Percentiles rank a stretch among this genome's conserved stretches.
These are phyloP conservation scores for Caradrina clavipalpis DNA, from an alignment of 2,888 invertebrate genomes.

Conservation along the genomic window DNA sequence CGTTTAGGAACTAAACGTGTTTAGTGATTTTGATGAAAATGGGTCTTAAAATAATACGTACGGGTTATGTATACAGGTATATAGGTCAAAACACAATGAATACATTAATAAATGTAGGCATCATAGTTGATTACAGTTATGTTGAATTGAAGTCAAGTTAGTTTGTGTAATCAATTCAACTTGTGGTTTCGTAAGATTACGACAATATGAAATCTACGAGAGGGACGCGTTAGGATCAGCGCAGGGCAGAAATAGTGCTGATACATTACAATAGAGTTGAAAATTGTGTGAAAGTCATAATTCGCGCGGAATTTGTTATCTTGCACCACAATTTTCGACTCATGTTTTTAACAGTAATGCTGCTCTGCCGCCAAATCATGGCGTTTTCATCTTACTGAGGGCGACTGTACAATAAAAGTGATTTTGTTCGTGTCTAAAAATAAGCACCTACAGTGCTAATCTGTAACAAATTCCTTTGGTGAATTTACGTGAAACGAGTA, in stretches of 20 bases:
- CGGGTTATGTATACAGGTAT: slow-evolving; percentile 7
- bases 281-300: no score
- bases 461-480: background rate
- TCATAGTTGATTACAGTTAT: slow-evolving; percentile 1
- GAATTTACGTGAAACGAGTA: background rate
- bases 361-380: no score
- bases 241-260: no score
- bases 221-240: no score
- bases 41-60: slow-evolving; percentile 9
- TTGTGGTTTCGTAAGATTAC: background rate
- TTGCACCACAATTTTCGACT: no score
- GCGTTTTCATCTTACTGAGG: slow-evolving; percentile 13
- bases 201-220: background rate
- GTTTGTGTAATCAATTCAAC: background rate
- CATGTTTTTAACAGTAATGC: no score
- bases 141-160: slow-evolving; percentile 29
- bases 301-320: no score
- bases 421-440: slow-evolving; percentile 42
- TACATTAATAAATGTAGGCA: slow-evolving; percentile 3
- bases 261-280: no score
- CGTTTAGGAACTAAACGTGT: no score
- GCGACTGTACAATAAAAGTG: slow-evolving; percentile 40
- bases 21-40: no score
- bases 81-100: slow-evolving; percentile 18
- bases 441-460: slow-evolving; percentile 2